These are phyloP conservation scores for Tupaia tana DNA, from an alignment of 2,113 vertebrate genomes.

Conservation along the genomic window DNA sequence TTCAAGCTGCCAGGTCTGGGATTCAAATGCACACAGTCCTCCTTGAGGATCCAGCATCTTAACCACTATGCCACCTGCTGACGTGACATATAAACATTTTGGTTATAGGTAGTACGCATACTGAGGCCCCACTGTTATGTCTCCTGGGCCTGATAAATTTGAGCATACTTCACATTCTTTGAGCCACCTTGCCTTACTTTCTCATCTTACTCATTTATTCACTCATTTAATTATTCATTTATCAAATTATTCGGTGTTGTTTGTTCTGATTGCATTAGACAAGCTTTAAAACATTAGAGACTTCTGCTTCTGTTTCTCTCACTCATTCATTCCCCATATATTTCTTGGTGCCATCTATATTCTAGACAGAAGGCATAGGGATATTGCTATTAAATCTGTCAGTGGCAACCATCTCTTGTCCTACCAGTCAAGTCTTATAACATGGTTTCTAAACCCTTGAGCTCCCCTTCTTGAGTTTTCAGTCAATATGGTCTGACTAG, in stretches of 20 bases:
- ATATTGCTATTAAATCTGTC: neutral
- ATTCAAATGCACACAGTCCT: no score
- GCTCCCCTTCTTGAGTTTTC: neutral
- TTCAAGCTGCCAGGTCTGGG: no score
- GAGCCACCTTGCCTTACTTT: no score
- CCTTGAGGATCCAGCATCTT: no score
- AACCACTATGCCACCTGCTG: no score
- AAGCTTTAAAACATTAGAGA: neutral
- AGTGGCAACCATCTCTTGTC: neutral
- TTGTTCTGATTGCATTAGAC: neutral
- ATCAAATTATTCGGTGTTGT: neutral
- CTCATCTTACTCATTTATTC: neutral
- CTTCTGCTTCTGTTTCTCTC: neutral
- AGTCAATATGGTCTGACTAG: neutral
- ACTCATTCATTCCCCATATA: neutral
- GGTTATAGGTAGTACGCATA: no score
- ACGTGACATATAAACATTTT: no score
- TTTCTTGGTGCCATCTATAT: neutral
- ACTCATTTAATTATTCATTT: neutral
- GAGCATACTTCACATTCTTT: no score
- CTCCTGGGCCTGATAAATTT: no score
- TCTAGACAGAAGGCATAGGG: neutral
- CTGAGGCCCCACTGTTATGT: no score
- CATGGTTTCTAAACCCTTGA: neutral
- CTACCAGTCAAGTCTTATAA: neutral